Evolutionary conservation across 2,888 invertebrate genomes (phyloP), one percentile per base, ranked within the genome.

Genomic region (Lucinisca nassula): DNA sequence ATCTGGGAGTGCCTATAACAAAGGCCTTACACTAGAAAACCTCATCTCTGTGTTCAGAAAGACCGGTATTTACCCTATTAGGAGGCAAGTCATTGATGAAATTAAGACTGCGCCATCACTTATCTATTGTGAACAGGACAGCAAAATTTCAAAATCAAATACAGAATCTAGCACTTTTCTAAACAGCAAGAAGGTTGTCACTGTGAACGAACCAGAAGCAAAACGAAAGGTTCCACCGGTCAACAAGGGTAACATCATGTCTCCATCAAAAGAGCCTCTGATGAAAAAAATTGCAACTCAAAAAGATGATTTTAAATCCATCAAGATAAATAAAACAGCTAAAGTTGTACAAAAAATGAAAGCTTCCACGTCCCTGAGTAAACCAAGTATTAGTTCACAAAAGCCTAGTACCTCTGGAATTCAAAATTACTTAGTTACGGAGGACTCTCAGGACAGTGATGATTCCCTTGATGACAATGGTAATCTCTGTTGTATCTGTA

Each of bases 181-280:
- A 30, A 70, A 82, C 40, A 82, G 76, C n/a, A 37, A 32, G 27
- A 82, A 76, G 30, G 76, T 76, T 32, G 24, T 35, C 14, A 35
- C 1, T 14, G 17, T 35, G 37, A 8, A n/a, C 80, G n/a, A n/a
- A n/a, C n/a, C n/a, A 45, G 51, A 55, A 0, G 6, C 27, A 45
- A 27, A 74, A 74, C 24, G 49, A 45, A 8, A 45, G 8, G 27
- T 10, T 27, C 51, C 51, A 51, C 51, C 51, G n/a, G 51, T 21
- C 21, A 51, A 21, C 51, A 51, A 51, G 51, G 51, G 51, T 51
- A 51, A 51, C 51, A 51, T 51, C 51, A 51, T 51, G 51, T 51
- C 51, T 21, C 51, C 51, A 21, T 51, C 51, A 51, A 51, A 51
- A 14, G 51, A 51, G 21, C 51, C 51, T 51, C 51, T 51, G 21